Evolutionary conservation across 2,113 vertebrate genomes (phyloP).

Genomic region (Noctilio leporinus): DNA sequence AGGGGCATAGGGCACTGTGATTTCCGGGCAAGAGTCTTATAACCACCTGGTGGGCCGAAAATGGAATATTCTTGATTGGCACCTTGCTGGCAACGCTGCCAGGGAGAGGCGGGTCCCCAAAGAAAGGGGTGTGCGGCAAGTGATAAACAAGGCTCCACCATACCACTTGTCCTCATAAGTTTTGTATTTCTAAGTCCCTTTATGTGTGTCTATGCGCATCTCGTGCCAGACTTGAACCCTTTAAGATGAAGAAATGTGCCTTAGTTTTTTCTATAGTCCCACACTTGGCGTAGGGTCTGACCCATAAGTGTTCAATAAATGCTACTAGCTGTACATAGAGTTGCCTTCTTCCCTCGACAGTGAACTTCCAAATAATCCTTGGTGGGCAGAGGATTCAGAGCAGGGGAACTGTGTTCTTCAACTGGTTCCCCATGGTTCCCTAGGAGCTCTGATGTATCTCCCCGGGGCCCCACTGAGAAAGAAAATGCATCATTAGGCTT

Average conservation of each 20-base stretch:
- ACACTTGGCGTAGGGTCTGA: not conserved
- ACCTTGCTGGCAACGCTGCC: not conserved
- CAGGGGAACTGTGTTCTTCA: not conserved
- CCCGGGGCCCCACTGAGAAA: not conserved
- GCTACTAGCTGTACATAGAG: not conserved
- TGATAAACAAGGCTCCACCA: fast-evolving
- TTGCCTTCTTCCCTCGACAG: not conserved
- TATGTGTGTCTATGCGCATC: not conserved
- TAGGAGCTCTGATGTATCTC: not conserved
- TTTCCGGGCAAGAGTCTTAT: not conserved
- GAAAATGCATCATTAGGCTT: not conserved
- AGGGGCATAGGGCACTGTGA: not conserved
- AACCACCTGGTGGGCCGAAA: not conserved
- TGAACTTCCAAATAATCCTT: not conserved
- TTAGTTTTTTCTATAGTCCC: not conserved
- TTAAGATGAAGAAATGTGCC: not conserved
- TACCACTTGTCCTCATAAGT: not conserved
- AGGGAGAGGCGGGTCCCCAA: not conserved
- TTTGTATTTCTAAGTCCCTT: not conserved
- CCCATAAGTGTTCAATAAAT: not conserved
- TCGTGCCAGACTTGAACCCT: not conserved
- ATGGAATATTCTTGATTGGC: too few relatives aligned
- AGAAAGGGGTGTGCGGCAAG: not conserved
- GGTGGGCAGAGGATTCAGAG: not conserved
- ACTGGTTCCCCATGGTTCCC: not conserved